Base-by-base conservation (phyloP, 2,888 invertebrate genomes). In the Orchestes rusci region DNA sequence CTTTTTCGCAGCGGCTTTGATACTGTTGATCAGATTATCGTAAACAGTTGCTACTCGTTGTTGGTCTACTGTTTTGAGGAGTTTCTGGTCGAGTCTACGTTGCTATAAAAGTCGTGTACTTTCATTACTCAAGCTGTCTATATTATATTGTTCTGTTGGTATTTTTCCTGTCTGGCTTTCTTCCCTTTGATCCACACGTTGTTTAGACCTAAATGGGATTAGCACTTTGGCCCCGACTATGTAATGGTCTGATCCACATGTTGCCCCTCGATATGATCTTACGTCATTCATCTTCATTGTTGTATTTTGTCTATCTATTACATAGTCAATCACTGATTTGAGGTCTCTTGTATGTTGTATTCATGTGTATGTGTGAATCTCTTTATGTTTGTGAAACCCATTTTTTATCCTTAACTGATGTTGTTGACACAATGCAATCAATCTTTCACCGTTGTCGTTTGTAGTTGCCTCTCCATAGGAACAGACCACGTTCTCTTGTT, bases 311-410 rank as follows among this genome's bases (percentile, higher is more conserved):
- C 23, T 44, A 16, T n/a, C 19, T 10, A 48, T 44, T 7, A 41
- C 18, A 33, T 48, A 50, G 13, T 51, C 42, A 15, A 51, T 48
- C 20, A 51, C 40, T 3, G 45, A 41, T 35, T 42, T 45, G 5
- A 45, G 31, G 12, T 48, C 10, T 23, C 10, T 23, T 23, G 23
- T 23, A 23, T 23, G 10, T 23, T 23, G 23, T 23, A 23, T 23
- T 37, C 33, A 40, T 40, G 47, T 48, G 31, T 40, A 47, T 20
- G 31, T 42, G 27, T 52, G 44, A 18, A 52, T 46, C 10, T 28
- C 38, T 18, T 43, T 46, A 19, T 52, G 46, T 20, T 30, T 19
- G 29, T 23, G 49, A 29, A 40, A 50, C 5, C 52, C 46, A 32
- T 50, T 47, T 12, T 33, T 10, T 28, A 51, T 45, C 29, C 39